Base-by-base conservation (phyloP, 23 tunicate genomes). In the Diplosoma virens region DNA sequence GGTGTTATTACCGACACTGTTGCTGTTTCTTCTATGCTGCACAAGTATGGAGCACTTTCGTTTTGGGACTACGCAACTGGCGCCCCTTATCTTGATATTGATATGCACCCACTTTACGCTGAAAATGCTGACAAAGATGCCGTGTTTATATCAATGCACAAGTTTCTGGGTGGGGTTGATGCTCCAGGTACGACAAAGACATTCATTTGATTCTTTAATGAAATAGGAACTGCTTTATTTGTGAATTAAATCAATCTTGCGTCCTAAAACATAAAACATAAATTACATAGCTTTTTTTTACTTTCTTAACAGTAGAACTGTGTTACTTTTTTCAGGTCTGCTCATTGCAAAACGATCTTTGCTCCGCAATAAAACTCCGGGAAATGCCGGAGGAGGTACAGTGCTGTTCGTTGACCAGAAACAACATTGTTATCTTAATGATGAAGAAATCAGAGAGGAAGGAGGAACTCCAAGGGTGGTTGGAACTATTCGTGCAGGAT, bases 21-120 rank as follows among this genome's bases (percentile, higher is more conserved):
- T 46, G 37, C 56, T 2, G 66, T 95, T 1, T 33, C 97, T 11
- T 58, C 83, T 37, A 24, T 81, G 29, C 66, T 95, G 52, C 96
- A 95, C 66, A 76, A 85, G 59, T 89, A 95, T 76, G 82, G 78
- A 17, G 93, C 86, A 0, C 36, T 95, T 28, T 84, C 88, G 1
- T 64, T 95, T n/a, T 95, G 96, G 92, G 99, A 95, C 90, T 95
- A 90, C 64, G 99, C 99, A 16, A 95, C 99, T 52, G 99, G 80
- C 18, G 99, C 87, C 22, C 97, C 99, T 17, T 95, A 95, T 56
- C 58, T 90, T 28, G 82, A 89, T 60, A 95, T 95, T 52, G 81
- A 95, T 47, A 95, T 95, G 99, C 99, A 95, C 48, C 99, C 99
- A 7, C 60, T 34, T 1, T 81, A 37, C 32, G 16, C 68, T 33